Evolutionary conservation across 2,888 invertebrate species (phyloP).

Genomic region (Panorpa germanica): DNA sequence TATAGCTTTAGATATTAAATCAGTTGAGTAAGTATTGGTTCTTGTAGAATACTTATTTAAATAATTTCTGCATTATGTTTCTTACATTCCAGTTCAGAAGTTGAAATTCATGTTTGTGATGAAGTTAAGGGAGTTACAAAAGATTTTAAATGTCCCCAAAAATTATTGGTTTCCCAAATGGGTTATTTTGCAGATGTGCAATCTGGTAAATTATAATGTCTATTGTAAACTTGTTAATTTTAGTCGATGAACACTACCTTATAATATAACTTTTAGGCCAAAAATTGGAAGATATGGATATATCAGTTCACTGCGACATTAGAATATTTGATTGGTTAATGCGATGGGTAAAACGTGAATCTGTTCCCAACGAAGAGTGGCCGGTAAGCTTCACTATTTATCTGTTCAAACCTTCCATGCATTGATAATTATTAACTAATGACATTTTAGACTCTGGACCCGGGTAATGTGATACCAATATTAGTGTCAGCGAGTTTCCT

Average conservation of each 20-base stretch:
- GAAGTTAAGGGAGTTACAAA: constrained; percentile 78
- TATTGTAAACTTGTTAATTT: constrained; percentile 4
- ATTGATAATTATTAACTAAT: too few species aligned
- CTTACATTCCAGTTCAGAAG: constrained; percentile 42
- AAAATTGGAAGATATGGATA: constrained; percentile 78
- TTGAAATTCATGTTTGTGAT: constrained; percentile 89
- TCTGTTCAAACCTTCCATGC: too few species aligned
- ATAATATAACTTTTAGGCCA: constrained; percentile 27
- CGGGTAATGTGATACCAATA: constrained; percentile 77
- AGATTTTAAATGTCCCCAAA: constrained; percentile 78
- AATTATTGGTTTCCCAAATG: constrained; percentile 76
- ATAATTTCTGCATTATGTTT: not conserved
- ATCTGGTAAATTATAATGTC: constrained; percentile 27
- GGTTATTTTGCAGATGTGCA: constrained; percentile 87
- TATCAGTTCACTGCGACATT: constrained; percentile 92
- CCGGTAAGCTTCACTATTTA: too few species aligned
- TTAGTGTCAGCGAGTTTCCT: constrained; percentile 88
- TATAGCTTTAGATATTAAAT: constrained; percentile 4
- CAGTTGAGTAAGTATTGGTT: not conserved
- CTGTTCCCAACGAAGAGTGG: constrained; percentile 41
- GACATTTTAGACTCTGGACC: too few species aligned
- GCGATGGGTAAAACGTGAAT: constrained; percentile 80
- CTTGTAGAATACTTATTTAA: constrained; percentile 7
- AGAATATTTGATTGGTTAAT: constrained; percentile 93
- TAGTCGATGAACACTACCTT: not conserved